These are phyloP conservation scores for Mesocricetus auratus DNA, from an alignment of 2,113 vertebrate genomes.

Conservation along the genomic window DNA sequence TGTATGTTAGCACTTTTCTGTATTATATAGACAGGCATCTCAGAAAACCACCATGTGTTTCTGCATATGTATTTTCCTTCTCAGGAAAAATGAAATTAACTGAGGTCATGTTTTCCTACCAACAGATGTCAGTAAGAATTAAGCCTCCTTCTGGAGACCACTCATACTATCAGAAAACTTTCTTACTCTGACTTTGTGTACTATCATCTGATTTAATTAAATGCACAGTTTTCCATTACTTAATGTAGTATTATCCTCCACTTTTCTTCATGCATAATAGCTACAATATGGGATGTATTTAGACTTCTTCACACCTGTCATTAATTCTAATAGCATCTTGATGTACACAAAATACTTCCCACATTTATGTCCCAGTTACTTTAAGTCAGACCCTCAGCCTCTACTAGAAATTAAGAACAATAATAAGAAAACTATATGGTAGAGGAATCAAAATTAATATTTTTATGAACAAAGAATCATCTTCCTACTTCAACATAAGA, in stretches of 20 bases:
- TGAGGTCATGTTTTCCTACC: not conserved
- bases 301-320: not conserved
- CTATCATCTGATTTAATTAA: slow-evolving; percentile 66
- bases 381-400: not conserved
- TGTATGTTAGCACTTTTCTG: not conserved
- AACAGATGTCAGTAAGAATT: slow-evolving; percentile 47
- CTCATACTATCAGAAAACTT: not conserved
- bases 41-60: not conserved
- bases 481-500: slow-evolving; percentile 12
- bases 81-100: slow-evolving; percentile 51
- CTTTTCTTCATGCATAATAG: not conserved
- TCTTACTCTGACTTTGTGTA: not conserved
- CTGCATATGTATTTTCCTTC: not conserved
- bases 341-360: not conserved
- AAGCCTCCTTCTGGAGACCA: slow-evolving; percentile 8
- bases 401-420: not conserved
- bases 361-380: not conserved
- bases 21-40: fast-evolving
- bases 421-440: not conserved
- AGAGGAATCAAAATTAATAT: slow-evolving; percentile 57
- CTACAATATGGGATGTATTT: not conserved
- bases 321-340: not conserved
- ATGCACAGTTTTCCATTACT: slow-evolving; percentile 26
- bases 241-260: not conserved
- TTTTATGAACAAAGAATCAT: not conserved